Percentiles rank a stretch among this genome's conserved stretches.
phyloP scores from a whole-genome alignment of 1,140 invertebrate species.

The Sipha flava region DNA sequence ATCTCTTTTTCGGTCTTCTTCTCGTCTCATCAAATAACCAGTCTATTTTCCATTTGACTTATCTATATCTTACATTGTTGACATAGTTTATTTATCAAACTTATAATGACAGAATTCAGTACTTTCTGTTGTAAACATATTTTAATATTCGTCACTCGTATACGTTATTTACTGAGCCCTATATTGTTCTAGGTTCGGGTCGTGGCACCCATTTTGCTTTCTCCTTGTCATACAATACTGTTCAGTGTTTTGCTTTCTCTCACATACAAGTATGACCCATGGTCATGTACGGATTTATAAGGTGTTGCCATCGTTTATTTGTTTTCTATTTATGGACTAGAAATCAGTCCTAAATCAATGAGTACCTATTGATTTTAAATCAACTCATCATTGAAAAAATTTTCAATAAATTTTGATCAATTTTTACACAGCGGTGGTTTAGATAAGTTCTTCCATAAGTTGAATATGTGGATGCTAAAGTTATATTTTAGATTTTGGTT shows the following conservation, averaged over 20 bases:
- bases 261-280: neutral
- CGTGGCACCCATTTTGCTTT: conserved; percentile 27
- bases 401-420: no score
- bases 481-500: no score
- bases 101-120: neutral
- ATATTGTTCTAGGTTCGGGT: conserved; percentile 27
- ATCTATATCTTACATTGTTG: neutral
- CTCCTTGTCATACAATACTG: conserved; percentile 16
- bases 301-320: neutral
- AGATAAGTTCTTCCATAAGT: no score
- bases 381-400: no score
- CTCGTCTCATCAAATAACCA: no score
- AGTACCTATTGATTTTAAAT: neutral
- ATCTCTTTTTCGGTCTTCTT: no score
- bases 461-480: no score
- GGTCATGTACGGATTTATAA: neutral
- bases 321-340: neutral
- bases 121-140: neutral
- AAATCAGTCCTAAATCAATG: neutral
- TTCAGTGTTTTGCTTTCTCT: conserved; percentile 24
- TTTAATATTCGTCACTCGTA: neutral
- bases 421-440: no score
- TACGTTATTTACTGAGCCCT: neutral
- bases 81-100: neutral
- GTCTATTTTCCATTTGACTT: neutral